Base-by-base conservation (phyloP, 2,888 invertebrate species). In the Pomacea canaliculata region DNA sequence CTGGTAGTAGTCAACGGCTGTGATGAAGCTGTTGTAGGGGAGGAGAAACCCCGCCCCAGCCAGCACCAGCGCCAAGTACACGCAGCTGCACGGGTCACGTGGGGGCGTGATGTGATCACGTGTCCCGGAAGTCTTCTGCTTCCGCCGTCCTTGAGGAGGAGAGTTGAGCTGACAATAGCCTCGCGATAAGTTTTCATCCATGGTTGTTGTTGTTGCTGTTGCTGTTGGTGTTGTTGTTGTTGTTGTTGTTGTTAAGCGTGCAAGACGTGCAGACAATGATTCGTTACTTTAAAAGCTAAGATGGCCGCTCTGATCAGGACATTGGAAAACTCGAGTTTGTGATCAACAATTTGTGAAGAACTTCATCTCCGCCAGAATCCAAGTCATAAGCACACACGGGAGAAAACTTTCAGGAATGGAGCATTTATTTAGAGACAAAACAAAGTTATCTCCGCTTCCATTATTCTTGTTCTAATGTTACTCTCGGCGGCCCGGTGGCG, bases 21-120 rank as follows among this genome's bases (percentile, higher is more conserved):
- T 96, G 89, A 97, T 96, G 91, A 97, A 97, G 90, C 96, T 96
- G 93, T 97, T 97, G 91, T 96, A 97, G 16, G 97, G 97, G 80
- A 97, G 93, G 71, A 97, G 93, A 89, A 97, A 97, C 67, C 97
- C 97, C 82, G 95, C 94, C 23, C 97, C 97, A 51, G 96, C 96
- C 76, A 96, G 92, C 74, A 96, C 93, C 80, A 97, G 93, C 0
- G 95, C 94, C 79, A 94, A 87, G 88, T 95, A 96, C 78, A 96
- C 94, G 73, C 93, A 93, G 90, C 94, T 94, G 90, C 93, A 94
- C 16, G 79, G 76, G 75, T 83, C 82, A 16, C 76, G 69, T 16
- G 82, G 81, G 9, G 81, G 79, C 69, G 78, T 77, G n/a, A 79
- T 23, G 37, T 73, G 69, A 49, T 81, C 80, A 49, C 78, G 74